These are phyloP conservation scores for Caenorhabditis sp. DNA, from an alignment of 2,888 invertebrate species.

Conservation along the genomic window DNA sequence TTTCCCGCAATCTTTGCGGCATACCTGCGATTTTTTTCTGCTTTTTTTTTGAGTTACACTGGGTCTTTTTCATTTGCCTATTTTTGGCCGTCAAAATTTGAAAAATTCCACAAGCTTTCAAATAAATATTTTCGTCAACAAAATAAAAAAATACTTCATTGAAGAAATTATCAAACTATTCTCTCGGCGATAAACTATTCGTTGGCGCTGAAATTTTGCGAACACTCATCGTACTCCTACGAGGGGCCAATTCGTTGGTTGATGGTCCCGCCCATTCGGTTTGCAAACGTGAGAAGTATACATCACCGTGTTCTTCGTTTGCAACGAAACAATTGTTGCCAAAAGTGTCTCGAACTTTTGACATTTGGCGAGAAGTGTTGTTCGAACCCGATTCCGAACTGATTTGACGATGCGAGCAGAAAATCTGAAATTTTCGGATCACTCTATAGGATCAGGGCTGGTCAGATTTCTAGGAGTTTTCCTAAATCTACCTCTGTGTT, in stretches of 20 bases:
- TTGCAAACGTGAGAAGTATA: constrained; percentile 40
- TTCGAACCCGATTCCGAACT: not conserved
- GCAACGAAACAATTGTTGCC: constrained; percentile 27
- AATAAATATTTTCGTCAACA: no score
- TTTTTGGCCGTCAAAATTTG: no score
- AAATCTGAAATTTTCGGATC: not conserved
- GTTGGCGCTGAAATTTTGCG: not conserved
- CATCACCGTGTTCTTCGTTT: constrained; percentile 23
- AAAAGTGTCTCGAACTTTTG: constrained; percentile 23
- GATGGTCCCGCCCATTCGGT: constrained; percentile 27
- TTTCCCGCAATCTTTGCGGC: no score
- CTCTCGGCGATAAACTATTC: not conserved
- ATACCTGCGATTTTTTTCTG: no score
- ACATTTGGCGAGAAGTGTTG: not conserved
- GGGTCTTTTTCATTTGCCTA: no score
- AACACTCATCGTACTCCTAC: not conserved
- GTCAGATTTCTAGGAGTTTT: constrained; percentile 3
- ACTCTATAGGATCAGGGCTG: not conserved
- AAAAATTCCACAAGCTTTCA: no score
- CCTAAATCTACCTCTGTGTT: not conserved
- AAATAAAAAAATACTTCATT: not conserved
- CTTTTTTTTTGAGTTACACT: no score
- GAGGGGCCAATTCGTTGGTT: not conserved
- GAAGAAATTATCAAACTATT: not conserved
- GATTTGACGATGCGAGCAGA: not conserved